A percentile compares a stretch with the other conserved stretches of the same genome.
phyloP scores from a whole-genome alignment of 2,888 invertebrate genomes.

The Aproaerema taeniolella region DNA sequence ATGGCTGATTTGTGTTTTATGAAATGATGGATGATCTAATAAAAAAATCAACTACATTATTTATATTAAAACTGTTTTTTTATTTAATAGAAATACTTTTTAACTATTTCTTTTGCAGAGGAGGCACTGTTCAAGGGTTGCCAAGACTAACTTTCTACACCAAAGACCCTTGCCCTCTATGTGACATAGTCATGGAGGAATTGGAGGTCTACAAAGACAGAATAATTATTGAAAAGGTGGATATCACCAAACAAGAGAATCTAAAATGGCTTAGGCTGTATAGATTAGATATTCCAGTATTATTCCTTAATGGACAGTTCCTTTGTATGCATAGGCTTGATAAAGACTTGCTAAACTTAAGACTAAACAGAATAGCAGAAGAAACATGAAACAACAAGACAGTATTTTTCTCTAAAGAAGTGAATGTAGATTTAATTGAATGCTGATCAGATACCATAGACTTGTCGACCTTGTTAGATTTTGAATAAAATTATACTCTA shows the following conservation, averaged over 20 bases:
- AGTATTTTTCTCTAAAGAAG: no score
- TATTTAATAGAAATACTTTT: conserved; percentile 9
- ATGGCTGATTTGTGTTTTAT: conserved; percentile 26
- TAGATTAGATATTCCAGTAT: conserved; percentile 90
- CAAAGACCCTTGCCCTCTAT: conserved; percentile 87
- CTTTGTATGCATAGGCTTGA: conserved; percentile 87
- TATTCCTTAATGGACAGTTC: conserved; percentile 89
- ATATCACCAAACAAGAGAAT: conserved; percentile 86
- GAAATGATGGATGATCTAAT: conserved; percentile 23
- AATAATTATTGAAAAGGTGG: conserved; percentile 83
- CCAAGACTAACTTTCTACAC: conserved; percentile 89
- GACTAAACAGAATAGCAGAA: conserved; percentile 61
- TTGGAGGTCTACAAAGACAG: conserved; percentile 77
- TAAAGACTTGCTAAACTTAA: conserved; percentile 69
- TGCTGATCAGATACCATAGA: no score
- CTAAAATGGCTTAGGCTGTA: conserved; percentile 84
- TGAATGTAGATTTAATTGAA: no score
- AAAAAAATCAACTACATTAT: conserved; percentile 33
- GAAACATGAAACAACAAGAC: no score
- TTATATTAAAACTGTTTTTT: conserved; percentile 26
- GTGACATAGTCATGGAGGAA: conserved; percentile 86
- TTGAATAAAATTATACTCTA: no score
- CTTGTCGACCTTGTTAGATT: no score
- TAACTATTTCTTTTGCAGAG: conserved; percentile 7
- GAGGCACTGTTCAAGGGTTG: conserved; percentile 23